Percentiles rank a stretch among this genome's conserved stretches.
Conservation (phyloP, 2,888 invertebrate genomes). For the Stratiomys singularior region DNA sequence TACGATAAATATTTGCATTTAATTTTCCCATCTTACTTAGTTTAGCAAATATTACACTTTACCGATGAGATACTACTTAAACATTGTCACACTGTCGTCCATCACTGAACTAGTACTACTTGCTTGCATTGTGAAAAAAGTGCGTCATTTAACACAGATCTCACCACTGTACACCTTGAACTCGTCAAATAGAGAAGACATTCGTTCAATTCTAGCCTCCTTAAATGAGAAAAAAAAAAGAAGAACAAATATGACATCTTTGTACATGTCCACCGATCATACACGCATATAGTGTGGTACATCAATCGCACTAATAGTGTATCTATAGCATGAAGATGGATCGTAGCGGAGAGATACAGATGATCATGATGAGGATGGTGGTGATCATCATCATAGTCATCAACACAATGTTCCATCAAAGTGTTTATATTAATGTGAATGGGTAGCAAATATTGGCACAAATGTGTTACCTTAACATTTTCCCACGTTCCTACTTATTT, state of each 20-base stretch:
- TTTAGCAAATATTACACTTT: conserved; percentile 2
- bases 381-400: too few relatives aligned
- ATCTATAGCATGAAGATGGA: background rate
- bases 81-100: background rate
- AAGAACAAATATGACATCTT: too few relatives aligned
- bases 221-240: too few relatives aligned
- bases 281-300: background rate
- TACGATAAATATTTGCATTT: background rate
- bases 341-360: background rate
- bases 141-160: conserved; percentile 4
- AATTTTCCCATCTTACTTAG: conserved; percentile 16
- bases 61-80: background rate
- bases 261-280: too few relatives aligned
- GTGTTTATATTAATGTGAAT: conserved; percentile 12
- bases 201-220: too few relatives aligned
- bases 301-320: background rate
- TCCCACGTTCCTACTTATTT: conserved; percentile 39
- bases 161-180: background rate
- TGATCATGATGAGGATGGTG: background rate
- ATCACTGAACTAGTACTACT: too few relatives aligned
- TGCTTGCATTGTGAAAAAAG: background rate
- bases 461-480: conserved; percentile 28
- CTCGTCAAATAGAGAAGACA: background rate
- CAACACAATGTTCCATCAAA: too few relatives aligned
- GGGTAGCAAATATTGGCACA: conserved; percentile 43